Percentiles rank a stretch among this genome's conserved stretches.
Conservation (phyloP, 2,113 vertebrate species). For the Cervus canadensis region DNA sequence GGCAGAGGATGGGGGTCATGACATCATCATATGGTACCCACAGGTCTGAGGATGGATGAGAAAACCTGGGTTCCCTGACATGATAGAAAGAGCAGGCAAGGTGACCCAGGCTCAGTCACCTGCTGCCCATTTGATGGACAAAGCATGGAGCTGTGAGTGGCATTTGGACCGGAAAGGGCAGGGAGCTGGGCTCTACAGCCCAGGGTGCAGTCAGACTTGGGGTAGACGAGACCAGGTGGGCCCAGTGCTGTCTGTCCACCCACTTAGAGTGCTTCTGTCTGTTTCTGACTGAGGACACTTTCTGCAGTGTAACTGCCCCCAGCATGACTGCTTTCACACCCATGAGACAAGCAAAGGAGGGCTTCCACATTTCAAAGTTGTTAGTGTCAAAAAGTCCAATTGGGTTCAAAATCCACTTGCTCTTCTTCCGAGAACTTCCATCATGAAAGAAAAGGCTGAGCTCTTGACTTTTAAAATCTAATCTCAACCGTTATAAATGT, state of each 20-base stretch:
- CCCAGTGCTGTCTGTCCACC: neutral
- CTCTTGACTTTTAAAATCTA: neutral
- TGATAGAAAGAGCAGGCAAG: neutral
- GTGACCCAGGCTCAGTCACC: neutral
- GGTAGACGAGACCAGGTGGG: neutral
- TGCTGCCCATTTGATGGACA: no score
- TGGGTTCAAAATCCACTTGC: neutral
- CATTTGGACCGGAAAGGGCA: neutral
- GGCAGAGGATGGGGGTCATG: neutral
- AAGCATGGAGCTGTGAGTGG: neutral
- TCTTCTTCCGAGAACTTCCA: neutral
- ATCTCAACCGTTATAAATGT: slow-evolving; percentile 54
- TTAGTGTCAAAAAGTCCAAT: neutral
- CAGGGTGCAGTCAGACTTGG: neutral
- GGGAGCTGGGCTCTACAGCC: neutral
- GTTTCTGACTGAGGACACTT: neutral
- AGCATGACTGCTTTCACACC: neutral
- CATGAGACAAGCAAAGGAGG: neutral
- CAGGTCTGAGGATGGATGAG: neutral
- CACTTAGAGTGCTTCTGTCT: neutral
- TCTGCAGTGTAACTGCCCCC: neutral
- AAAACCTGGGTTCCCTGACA: neutral
- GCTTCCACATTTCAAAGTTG: neutral
- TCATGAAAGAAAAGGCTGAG: neutral
- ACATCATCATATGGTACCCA: neutral